Base-by-base conservation (phyloP, 2,888 invertebrate genomes). In the Cinara cedri region DNA sequence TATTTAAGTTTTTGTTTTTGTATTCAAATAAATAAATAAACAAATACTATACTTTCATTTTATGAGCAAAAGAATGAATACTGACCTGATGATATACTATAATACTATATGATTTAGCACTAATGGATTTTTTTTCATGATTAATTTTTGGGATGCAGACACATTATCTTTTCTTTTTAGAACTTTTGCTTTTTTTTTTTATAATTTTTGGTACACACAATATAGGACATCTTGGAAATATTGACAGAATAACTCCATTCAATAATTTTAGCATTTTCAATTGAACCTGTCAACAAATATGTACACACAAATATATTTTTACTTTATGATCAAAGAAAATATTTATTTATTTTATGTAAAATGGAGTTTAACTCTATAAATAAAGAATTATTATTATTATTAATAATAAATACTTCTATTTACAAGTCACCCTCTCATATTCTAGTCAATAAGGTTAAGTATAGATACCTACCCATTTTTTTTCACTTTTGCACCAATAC, bases 301-400 rank as follows among this genome's bases (percentile, higher is more conserved):
- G n/a, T n/a, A n/a, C 1, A 51, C 16, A 51, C 6, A n/a, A n/a
- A 51, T 51, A 51, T 51, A 51, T n/a, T 16, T 51, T 51, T 51
- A 51, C 51, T 51, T 51, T 51, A n/a, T 51, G 51, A 51, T 51
- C 51, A 51, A 51, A 51, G 51, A 51, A 51, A 51, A 51, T 55
- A 19, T 55, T 55, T 55, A n/a, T n/a, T n/a, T n/a, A n/a, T n/a
- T n/a, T n/a, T n/a, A n/a, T n/a, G n/a, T n/a, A n/a, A n/a, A n/a
- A n/a, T n/a, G n/a, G n/a, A n/a, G n/a, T n/a, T n/a, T n/a, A n/a
- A n/a, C n/a, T n/a, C n/a, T n/a, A n/a, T n/a, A n/a, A n/a, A n/a
- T n/a, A n/a, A n/a, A n/a, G n/a, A n/a, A n/a, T n/a, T n/a, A n/a
- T n/a, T n/a, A n/a, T n/a, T n/a, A n/a, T n/a, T 46, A 49, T 16